Percentiles rank a stretch among this genome's conserved stretches.
Conservation (phyloP, 1,140 invertebrate genomes). For the Drosophila tropicalis region DNA sequence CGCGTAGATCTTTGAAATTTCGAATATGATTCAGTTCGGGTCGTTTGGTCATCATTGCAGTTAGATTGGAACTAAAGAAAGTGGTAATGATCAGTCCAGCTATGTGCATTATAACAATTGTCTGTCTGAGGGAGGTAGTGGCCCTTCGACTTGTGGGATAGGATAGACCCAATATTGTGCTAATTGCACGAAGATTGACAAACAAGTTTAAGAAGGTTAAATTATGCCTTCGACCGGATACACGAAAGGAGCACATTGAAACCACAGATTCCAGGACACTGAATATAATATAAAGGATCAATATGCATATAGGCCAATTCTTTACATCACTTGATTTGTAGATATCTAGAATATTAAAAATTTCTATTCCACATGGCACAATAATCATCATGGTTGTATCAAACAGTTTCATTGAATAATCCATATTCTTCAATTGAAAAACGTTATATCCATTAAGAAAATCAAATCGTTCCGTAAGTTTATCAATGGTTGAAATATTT, state of each 20-base stretch:
- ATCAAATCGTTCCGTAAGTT: not conserved
- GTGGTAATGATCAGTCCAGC: conserved; percentile 38
- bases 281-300: conserved; percentile 26
- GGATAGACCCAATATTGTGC: conserved; percentile 37
- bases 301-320: conserved; percentile 2
- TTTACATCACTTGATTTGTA: not conserved
- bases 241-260: not conserved
- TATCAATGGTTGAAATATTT: not conserved
- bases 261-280: conserved; percentile 27
- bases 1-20: conserved; percentile 34
- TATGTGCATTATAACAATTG: conserved; percentile 32
- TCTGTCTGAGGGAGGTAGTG: conserved; percentile 25
- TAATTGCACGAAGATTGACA: conserved; percentile 36
- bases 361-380: conserved; percentile 25
- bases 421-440: not conserved
- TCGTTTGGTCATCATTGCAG: conserved; percentile 35
- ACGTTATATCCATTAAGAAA: not conserved
- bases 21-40: not conserved
- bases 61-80: conserved; percentile 40
- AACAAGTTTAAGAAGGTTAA: conserved; percentile 7
- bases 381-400: conserved; percentile 14
- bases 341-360: conserved; percentile 1
- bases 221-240: not conserved
- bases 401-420: not conserved
- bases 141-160: conserved; percentile 3